Conservation (phyloP, 1,140 invertebrate species). For the Neocloeon triangulifer region DNA sequence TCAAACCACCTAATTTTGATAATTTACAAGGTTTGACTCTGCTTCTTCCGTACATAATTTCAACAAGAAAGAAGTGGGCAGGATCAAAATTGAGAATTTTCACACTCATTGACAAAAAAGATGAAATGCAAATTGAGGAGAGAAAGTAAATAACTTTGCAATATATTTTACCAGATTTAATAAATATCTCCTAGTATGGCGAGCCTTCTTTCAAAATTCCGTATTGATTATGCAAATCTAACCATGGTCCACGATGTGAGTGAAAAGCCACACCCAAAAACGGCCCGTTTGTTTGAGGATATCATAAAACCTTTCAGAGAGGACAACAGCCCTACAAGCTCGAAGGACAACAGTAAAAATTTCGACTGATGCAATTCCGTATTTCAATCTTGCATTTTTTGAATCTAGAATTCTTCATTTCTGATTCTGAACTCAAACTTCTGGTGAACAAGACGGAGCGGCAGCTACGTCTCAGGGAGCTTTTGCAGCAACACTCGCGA, state of each 20-base stretch:
- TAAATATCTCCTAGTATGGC: too few relatives aligned
- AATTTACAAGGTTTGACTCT: constrained; percentile 78
- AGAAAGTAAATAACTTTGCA: constrained; percentile 40
- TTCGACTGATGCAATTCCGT: neutral
- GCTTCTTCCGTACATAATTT: constrained; percentile 79
- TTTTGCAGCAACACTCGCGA: constrained; percentile 59
- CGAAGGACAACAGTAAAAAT: neutral
- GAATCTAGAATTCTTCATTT: constrained; percentile 35
- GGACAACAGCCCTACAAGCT: constrained; percentile 19
- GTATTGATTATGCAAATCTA: constrained; percentile 77
- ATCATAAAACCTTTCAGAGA: constrained; percentile 41
- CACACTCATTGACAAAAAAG: constrained; percentile 60
- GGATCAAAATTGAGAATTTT: constrained; percentile 76
- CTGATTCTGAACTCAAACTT: constrained; percentile 45
- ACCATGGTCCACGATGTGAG: constrained; percentile 73
- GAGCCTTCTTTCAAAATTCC: constrained; percentile 73
- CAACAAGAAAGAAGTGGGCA: constrained; percentile 59
- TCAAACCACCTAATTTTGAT: too few relatives aligned
- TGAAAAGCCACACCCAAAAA: constrained; percentile 40
- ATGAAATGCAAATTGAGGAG: constrained; percentile 69
- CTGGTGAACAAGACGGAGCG: constrained; percentile 69
- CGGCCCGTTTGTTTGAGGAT: constrained; percentile 44
- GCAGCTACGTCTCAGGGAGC: constrained; percentile 61
- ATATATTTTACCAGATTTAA: too few relatives aligned
- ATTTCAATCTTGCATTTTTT: neutral